Evolutionary conservation across 2,797 vertebrate genomes (phyloP), one percentile per base, ranked within the genome.

Genomic region (Champsocephalus esox): DNA sequence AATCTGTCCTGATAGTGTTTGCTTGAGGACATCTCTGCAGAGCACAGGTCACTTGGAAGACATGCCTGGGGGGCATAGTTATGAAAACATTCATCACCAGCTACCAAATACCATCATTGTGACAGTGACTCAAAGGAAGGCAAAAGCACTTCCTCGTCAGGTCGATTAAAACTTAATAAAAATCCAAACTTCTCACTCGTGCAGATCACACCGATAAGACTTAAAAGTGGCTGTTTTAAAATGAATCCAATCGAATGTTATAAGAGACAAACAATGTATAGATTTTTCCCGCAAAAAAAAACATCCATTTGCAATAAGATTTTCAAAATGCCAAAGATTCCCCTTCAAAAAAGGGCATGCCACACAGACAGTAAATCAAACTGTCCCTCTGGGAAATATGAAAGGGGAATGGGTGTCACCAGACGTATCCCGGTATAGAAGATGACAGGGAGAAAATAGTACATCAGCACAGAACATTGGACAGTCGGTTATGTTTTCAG

Each of bases 391-490:
- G 82, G 88, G 89, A 78, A 84, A 81, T 73, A 84, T 17, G 46
- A 78, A 85, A 88, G 82, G 67, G 83, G 83, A 89, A 84, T 68
- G 89, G 78, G 77, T 90, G 79, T 93, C 89, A 87, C 80, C 76
- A 89, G 90, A 87, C 90, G 87, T 55, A 88, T 88, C 86, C 87
- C 83, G 79, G 82, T 90, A 92, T 83, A 73, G 88, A 83, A 88
- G 91, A 87, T 91, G 93, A 94, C 92, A 93, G 84, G 88, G 89
- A 94, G 91, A 94, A 93, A 92, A 94, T 90, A 91, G 87, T 84
- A 73, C 78, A 89, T 88, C 82, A 85, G 82, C 86, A 70, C 66
- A 85, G 70, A 86, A 79, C 43, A 74, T 73, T 68, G 78, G 87
- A 86, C 83, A 76, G 81, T 77, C 80, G 81, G 38, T 45, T 78